A percentile compares a stretch with the other conserved stretches of the same genome.
Evolutionary conservation across 2,888 invertebrate genomes (phyloP).

Genomic region (Limnephilus rhombicus): DNA sequence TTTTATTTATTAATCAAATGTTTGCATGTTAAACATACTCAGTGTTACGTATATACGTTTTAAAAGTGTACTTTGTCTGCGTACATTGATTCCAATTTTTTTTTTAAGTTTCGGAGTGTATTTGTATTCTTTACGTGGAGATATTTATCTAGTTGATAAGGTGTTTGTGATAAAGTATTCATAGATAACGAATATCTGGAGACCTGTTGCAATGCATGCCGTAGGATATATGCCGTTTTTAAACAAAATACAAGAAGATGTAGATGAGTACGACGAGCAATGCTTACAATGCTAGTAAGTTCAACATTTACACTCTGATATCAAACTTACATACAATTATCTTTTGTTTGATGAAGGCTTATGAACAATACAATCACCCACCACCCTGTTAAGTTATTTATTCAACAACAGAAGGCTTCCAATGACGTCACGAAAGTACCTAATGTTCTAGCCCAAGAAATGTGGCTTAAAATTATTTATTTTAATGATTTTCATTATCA

Average conservation of each 20-base stretch:
- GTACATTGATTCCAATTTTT: conserved; percentile 6
- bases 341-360: not conserved
- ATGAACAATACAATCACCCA: not conserved
- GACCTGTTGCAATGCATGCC: conserved; percentile 60
- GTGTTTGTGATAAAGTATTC: conserved; percentile 46
- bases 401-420: not conserved
- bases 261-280: conserved; percentile 56
- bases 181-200: conserved; percentile 50
- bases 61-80: conserved; percentile 8
- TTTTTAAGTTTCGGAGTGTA: conserved; percentile 38
- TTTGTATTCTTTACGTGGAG: conserved; percentile 48
- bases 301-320: conserved; percentile 9
- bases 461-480: not conserved
- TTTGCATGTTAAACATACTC: conserved; percentile 52
- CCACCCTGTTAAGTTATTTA: not conserved
- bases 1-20: conserved; percentile 44
- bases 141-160: conserved; percentile 48
- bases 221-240: conserved; percentile 62
- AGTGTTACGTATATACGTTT: conserved; percentile 29
- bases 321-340: not conserved
- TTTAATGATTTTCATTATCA: not conserved
- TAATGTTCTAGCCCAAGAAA: not conserved
- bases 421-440: not conserved
- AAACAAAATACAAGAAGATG: conserved; percentile 61
- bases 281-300: conserved; percentile 64